Percentiles rank a stretch among this genome's conserved stretches.
Conservation (phyloP, 2,888 invertebrate genomes). For the Podabrus alpinus region DNA sequence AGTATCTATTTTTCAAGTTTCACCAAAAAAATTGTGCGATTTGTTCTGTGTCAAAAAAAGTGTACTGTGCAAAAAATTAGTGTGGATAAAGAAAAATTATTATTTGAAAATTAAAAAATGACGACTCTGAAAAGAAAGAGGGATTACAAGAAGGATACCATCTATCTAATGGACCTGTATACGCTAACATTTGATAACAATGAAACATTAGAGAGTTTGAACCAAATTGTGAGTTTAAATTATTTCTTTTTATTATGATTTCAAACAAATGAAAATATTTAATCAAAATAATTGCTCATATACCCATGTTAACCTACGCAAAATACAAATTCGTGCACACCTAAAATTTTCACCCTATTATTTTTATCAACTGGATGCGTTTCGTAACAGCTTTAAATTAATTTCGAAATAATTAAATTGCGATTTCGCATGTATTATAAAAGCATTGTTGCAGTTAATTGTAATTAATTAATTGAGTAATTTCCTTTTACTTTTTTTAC, state of each 20-base stretch:
- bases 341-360: background rate
- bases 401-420: background rate
- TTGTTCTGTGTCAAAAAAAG: background rate
- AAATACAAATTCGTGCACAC: background rate
- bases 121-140: conserved; percentile 60
- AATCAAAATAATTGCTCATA: background rate
- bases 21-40: background rate
- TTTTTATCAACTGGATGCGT: background rate
- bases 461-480: background rate
- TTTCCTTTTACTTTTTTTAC: background rate
- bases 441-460: background rate
- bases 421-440: background rate
- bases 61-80: too few relatives aligned
- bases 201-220: conserved; percentile 74
- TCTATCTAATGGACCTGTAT: conserved; percentile 81
- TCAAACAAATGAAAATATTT: background rate
- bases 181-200: conserved; percentile 84
- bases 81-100: background rate
- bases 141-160: conserved; percentile 86
- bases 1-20: background rate
- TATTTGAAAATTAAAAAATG: conserved; percentile 35
- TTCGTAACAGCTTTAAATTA: background rate
- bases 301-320: background rate
- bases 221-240: conserved; percentile 64
- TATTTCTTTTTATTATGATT: background rate